These are phyloP conservation scores for Acanthosoma haemorrhoidale DNA, from an alignment of 2,888 invertebrate species.

Conservation along the genomic window DNA sequence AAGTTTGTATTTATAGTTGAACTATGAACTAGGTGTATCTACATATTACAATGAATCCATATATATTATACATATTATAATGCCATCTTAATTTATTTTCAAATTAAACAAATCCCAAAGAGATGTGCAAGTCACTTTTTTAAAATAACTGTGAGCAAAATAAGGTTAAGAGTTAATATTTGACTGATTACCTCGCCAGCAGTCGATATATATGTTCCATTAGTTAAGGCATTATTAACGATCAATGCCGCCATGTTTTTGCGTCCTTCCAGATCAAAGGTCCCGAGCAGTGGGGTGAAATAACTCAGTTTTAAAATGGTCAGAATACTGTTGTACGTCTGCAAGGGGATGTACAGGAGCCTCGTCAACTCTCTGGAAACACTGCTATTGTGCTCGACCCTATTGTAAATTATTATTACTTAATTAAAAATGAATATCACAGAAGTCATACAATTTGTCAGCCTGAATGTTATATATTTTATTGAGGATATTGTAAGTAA, in stretches of 20 bases:
- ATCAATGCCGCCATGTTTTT: constrained; percentile 83
- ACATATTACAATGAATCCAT: too few relatives aligned
- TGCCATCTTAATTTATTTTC: too few relatives aligned
- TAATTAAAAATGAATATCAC: constrained; percentile 37
- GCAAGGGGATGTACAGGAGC: constrained; percentile 88
- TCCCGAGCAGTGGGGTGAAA: constrained; percentile 78
- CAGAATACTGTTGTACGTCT: constrained; percentile 87
- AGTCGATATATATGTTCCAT: constrained; percentile 78
- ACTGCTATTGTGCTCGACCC: constrained; percentile 69
- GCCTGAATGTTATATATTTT: not conserved
- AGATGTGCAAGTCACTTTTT: too few relatives aligned
- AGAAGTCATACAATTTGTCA: not conserved
- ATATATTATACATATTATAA: too few relatives aligned
- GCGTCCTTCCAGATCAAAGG: constrained; percentile 80
- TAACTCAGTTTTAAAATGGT: constrained; percentile 80
- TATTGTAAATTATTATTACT: too few relatives aligned
- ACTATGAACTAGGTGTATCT: too few relatives aligned
- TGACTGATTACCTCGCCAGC: constrained; percentile 85
- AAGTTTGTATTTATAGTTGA: too few relatives aligned
- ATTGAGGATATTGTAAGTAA: not conserved
- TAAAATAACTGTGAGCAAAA: too few relatives aligned
- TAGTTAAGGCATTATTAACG: constrained; percentile 82
- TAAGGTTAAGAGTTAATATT: too few relatives aligned
- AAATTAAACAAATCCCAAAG: too few relatives aligned
- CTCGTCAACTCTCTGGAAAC: constrained; percentile 91